These are phyloP conservation scores for Glossophaga mutica DNA, from an alignment of 2,797 vertebrate species.

Conservation along the genomic window DNA sequence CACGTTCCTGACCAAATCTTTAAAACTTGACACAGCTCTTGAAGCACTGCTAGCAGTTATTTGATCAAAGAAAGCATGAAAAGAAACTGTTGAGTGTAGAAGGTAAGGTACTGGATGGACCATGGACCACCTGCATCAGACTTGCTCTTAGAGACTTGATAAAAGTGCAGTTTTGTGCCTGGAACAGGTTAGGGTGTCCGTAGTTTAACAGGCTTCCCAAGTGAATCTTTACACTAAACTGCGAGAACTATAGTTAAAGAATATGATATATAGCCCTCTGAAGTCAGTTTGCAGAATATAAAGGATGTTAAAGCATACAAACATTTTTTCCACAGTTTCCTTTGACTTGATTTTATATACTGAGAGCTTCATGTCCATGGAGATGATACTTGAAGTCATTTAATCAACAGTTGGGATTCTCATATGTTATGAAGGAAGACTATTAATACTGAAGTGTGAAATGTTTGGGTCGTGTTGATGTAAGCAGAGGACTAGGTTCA, in stretches of 20 bases:
- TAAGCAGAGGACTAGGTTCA: not conserved
- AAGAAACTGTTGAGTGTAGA: not conserved
- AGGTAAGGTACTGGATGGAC: not conserved
- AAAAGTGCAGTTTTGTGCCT: not conserved
- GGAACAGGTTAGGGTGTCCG: not conserved
- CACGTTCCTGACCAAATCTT: not conserved
- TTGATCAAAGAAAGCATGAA: not conserved
- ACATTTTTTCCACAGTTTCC: not conserved
- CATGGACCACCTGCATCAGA: not conserved
- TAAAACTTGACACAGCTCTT: not conserved
- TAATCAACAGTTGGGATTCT: not conserved
- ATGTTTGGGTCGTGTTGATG: not conserved
- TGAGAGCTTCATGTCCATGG: not conserved
- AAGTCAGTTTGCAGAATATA: not conserved
- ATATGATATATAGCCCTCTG: not conserved
- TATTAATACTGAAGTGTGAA: not conserved
- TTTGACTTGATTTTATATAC: not conserved
- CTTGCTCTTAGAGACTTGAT: not conserved
- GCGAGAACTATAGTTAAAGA: not conserved
- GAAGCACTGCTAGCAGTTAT: not conserved
- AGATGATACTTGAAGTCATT: constrained; percentile 9
- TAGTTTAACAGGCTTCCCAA: not conserved
- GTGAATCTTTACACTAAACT: not conserved
- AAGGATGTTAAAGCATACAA: not conserved
- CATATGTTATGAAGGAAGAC: not conserved